Percentiles rank a stretch among this genome's conserved stretches.
These are phyloP conservation scores for Tonatia bakeri DNA, from an alignment of 2,113 vertebrate genomes.

Conservation along the genomic window DNA sequence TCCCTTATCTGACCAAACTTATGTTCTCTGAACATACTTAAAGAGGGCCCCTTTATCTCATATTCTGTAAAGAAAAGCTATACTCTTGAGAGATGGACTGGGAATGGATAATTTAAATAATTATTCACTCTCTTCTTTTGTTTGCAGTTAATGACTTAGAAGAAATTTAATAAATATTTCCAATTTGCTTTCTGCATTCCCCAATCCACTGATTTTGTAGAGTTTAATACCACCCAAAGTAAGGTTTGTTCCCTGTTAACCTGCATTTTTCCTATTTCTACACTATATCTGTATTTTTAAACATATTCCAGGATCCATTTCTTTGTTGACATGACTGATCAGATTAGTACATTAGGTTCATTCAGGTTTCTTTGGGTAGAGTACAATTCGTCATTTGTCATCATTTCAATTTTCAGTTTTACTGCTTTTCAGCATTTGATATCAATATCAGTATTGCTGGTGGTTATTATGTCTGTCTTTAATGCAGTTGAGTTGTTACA, in stretches of 20 bases:
- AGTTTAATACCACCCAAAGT: neutral
- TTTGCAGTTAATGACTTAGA: neutral
- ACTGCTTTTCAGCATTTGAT: neutral
- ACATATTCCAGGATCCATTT: neutral
- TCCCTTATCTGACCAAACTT: neutral
- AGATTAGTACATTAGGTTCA: neutral
- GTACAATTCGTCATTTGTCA: neutral
- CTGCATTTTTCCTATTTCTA: neutral
- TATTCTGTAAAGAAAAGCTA: neutral
- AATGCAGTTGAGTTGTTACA: neutral
- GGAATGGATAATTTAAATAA: neutral
- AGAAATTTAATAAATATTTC: neutral
- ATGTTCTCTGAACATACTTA: neutral
- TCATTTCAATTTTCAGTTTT: conserved; percentile 28
- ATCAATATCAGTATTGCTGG: neutral
- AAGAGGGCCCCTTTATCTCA: neutral
- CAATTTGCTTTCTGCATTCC: conserved; percentile 2
- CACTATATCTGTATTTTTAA: neutral
- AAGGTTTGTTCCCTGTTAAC: neutral
- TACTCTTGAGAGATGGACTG: neutral
- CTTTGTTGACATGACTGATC: neutral
- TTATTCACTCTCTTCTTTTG: neutral
- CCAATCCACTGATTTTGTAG: neutral
- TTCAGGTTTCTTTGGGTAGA: conserved; percentile 6
- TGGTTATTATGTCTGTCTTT: neutral